Evolutionary conservation across 2,113 vertebrate species (phyloP), one percentile per base, ranked within the genome.

Genomic region (Cichladusa arquata): DNA sequence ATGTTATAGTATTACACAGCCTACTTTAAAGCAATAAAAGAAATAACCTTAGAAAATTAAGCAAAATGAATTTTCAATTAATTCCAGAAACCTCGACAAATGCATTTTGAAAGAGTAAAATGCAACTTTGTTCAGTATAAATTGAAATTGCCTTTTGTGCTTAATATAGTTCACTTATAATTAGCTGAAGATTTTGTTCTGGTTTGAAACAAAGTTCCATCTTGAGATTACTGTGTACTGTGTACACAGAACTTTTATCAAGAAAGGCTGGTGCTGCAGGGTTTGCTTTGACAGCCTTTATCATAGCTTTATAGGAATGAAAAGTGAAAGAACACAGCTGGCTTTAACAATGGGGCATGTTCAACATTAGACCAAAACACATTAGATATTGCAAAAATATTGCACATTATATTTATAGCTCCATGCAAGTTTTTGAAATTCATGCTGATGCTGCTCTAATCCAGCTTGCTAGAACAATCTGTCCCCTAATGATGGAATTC

Each of bases 81-180:
- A 97, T 98, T 97, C 96, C 94, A 88, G 91, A 98, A 98, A 98
- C 93, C 93, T 91, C 29, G 73, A 98, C 97, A 98, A 98, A 97
- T 83, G 96, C 96, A 96, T 97, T 98, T 97, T 98, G 96, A 98
- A 98, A 98, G 98, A 98, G 97, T 98, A 97, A 98, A 98, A 98
- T 97, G 97, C 97, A 98, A 98, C 97, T 98, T 98, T 98, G 96
- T 98, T 98, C 98, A 87, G 92, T 97, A 96, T 98, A 98, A 98
- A 98, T 98, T 97, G 97, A 98, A 98, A 98, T 98, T 98, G 97
- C 97, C 97, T 98, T 98, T 98, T 98, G 98, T 98, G 98, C 98
- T 98, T 98, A 98, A 98, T 98, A 98, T 98, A 98, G 98, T 98
- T 98, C 98, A 97, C 96, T 98, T 98, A 98, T 98, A 98, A 98